phyloP scores from a whole-genome alignment of 2,113 vertebrate species.

The Tetrax tetrax region DNA sequence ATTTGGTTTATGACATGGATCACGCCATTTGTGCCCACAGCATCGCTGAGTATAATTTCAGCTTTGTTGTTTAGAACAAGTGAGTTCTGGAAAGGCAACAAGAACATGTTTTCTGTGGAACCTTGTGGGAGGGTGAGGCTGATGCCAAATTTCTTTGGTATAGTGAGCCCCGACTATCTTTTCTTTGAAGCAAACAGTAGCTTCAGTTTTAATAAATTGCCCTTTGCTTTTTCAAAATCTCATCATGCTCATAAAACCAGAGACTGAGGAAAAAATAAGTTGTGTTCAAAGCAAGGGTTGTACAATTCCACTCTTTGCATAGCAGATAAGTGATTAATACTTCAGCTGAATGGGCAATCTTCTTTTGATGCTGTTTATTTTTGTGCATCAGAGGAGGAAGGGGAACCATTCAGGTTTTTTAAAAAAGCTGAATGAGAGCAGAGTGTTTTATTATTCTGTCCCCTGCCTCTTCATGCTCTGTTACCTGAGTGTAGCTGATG shows the following conservation, averaged over 20 bases:
- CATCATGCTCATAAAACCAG: neutral
- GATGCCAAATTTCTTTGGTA: neutral
- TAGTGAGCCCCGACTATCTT: neutral
- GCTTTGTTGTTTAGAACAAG: constrained; percentile 79
- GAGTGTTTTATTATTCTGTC: neutral
- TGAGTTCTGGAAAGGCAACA: constrained; percentile 71
- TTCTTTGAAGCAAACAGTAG: neutral
- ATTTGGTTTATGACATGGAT: constrained; percentile 85
- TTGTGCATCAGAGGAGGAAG: neutral
- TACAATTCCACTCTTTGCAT: neutral
- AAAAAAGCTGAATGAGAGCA: neutral
- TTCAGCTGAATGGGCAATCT: neutral
- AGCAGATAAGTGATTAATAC: neutral
- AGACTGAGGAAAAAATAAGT: neutral
- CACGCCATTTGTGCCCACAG: constrained; percentile 83
- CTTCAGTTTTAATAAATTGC: neutral
- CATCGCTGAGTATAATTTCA: constrained; percentile 78
- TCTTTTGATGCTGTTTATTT: neutral
- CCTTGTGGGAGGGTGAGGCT: neutral
- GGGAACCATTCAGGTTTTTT: neutral
- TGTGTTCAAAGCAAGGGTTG: neutral
- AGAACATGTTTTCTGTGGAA: neutral
- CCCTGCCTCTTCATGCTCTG: neutral
- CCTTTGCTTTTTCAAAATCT: neutral
- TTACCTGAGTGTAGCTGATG: constrained; percentile 81